Conservation (phyloP, 2,113 vertebrate genomes). For the Ceratotherium simum region DNA sequence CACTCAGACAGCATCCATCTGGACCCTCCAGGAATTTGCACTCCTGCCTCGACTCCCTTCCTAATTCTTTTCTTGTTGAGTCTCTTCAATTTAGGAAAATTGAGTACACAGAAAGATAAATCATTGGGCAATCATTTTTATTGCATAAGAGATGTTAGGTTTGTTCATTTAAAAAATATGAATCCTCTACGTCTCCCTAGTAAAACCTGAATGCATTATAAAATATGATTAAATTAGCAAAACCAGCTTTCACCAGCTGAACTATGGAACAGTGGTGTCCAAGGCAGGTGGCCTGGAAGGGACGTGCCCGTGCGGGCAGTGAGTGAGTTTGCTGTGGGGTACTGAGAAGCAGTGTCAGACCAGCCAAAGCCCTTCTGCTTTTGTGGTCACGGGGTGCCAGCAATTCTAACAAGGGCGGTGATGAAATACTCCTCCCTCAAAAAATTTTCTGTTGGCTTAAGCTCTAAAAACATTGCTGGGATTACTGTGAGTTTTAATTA, state of each 20-base stretch:
- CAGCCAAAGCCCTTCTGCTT: not conserved
- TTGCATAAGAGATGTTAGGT: not conserved
- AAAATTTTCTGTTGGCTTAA: not conserved
- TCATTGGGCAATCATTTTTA: not conserved
- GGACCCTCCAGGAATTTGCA: not conserved
- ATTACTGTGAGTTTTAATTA: not conserved
- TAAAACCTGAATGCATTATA: not conserved
- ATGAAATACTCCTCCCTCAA: not conserved
- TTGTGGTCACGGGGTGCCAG: not conserved
- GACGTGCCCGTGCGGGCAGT: not conserved
- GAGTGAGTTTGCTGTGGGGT: not conserved
- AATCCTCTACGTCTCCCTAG: not conserved
- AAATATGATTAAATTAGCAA: constrained; percentile 6
- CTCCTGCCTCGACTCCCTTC: not conserved
- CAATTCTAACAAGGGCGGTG: constrained; percentile 4
- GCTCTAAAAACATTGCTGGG: constrained; percentile 15
- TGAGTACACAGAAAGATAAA: not conserved
- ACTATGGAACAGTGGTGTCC: not conserved
- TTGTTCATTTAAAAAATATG: not conserved
- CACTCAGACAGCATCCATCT: not conserved
- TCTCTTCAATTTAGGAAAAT: constrained; percentile 13
- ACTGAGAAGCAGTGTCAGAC: not conserved
- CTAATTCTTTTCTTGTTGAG: constrained; percentile 19
- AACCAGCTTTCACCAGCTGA: not conserved
- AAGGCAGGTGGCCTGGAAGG: not conserved